phyloP scores from a whole-genome alignment of 2,797 vertebrate species.

The Lates japonicus region DNA sequence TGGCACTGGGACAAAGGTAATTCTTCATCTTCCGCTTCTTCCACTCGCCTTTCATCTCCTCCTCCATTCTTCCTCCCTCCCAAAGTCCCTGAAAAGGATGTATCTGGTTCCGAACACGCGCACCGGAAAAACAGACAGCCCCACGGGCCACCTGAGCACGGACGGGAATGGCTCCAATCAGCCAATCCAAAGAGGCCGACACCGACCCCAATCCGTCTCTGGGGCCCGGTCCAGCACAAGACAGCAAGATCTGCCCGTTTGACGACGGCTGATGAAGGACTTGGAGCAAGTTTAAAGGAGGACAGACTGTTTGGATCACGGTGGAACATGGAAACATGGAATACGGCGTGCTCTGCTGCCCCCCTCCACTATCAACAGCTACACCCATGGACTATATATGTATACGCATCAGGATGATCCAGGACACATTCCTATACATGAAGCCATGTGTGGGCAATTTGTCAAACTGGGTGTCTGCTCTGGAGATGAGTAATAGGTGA shows the following conservation, averaged over 20 bases:
- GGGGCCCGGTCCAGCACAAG: conserved; percentile 51
- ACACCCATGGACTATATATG: conserved; percentile 34
- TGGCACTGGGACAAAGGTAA: conserved; percentile 72
- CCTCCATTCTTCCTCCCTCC: conserved; percentile 43
- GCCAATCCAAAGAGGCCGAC: conserved; percentile 52
- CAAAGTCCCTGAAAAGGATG: conserved; percentile 65
- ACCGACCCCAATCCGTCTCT: conserved; percentile 57
- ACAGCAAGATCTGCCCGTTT: conserved; percentile 52
- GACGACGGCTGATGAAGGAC: conserved; percentile 70
- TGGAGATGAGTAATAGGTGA: conserved; percentile 15
- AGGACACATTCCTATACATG: conserved; percentile 30
- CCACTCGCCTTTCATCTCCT: conserved; percentile 76
- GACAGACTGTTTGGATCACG: conserved; percentile 58
- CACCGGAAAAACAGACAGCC: conserved; percentile 58
- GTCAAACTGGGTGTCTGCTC: conserved; percentile 18
- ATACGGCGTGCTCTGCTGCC: conserved; percentile 13
- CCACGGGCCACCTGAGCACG: conserved; percentile 68
- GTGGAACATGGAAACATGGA: conserved; percentile 51
- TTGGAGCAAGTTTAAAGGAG: conserved; percentile 75
- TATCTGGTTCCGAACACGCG: conserved; percentile 70
- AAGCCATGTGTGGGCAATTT: conserved; percentile 33
- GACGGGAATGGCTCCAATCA: conserved; percentile 71
- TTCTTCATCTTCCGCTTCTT: conserved; percentile 72
- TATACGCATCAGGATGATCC: conserved; percentile 39
- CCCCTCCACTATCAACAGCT: conserved; percentile 35